Percentiles rank a stretch among this genome's conserved stretches.
These are phyloP conservation scores for Helleia helle DNA, from an alignment of 2,888 invertebrate species.

Conservation along the genomic window DNA sequence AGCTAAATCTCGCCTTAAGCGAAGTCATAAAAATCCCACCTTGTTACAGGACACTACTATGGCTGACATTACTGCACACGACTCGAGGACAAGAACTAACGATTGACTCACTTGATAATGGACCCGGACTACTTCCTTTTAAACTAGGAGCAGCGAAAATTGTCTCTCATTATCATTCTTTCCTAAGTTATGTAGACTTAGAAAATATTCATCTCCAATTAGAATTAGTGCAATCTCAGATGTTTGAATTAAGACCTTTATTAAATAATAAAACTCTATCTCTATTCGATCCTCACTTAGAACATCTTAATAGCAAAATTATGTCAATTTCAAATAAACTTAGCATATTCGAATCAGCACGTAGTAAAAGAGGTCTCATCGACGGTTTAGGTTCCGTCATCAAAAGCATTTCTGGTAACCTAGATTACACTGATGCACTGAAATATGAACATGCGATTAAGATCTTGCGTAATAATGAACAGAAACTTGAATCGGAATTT, in stretches of 20 bases:
- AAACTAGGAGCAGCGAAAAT: too few relatives aligned
- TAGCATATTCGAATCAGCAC: slow-evolving; percentile 1
- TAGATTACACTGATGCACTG: slow-evolving; percentile 21
- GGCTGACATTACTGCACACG: neutral
- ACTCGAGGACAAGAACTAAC: too few relatives aligned
- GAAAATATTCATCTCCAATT: too few relatives aligned
- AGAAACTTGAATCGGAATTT: slow-evolving; percentile 18
- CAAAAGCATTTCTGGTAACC: slow-evolving; percentile 22
- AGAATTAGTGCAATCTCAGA: too few relatives aligned
- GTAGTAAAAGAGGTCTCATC: slow-evolving; percentile 12
- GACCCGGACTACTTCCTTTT: too few relatives aligned
- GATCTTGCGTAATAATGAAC: slow-evolving; percentile 17
- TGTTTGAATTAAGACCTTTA: neutral
- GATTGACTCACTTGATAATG: too few relatives aligned
- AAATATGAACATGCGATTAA: slow-evolving; percentile 22
- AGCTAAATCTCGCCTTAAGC: slow-evolving; percentile 9
- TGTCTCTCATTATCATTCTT: too few relatives aligned
- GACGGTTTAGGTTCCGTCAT: slow-evolving; percentile 22
- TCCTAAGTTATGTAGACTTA: too few relatives aligned
- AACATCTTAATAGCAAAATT: slow-evolving; percentile 9
- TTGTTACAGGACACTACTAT: slow-evolving; percentile 8
- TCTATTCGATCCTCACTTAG: slow-evolving; percentile 3
- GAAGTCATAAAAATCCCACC: slow-evolving; percentile 3
- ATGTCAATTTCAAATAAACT: neutral
- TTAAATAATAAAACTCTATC: neutral